Base-by-base conservation (phyloP, 2,113 vertebrate genomes). In the Labrus mixtus region DNA sequence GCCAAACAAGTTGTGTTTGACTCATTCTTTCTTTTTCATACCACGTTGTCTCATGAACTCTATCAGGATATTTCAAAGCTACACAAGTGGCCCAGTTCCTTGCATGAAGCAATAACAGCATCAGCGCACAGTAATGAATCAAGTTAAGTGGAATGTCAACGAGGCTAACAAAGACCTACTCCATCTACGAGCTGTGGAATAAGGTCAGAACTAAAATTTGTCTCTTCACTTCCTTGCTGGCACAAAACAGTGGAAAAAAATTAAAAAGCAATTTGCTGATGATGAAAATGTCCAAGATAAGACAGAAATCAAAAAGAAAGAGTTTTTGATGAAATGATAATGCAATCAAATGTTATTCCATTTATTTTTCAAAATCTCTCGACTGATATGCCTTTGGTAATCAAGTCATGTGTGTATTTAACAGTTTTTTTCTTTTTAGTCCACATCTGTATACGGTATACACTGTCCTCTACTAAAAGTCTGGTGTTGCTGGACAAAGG, bases 111-210 rank as follows among this genome's bases (percentile, higher is more conserved):
- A 36, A 88, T 88, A 87, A 89, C 78, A 80, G 87, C 82, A 43
- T 86, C 85, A 62, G 77, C 67, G 71, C 51, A 19, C 80, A 83
- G 81, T 92, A 93, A 93, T 93, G 91, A 90, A 93, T 93, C 91
- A 91, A 90, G 91, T 94, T 89, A 90, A 91, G 86, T 93, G 89
- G 86, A 92, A 91, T 91, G 89, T 92, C 91, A 92, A 86, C 84
- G 65, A 62, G 75, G 75, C 70, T 86, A 91, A 93, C 90, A 85
- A 73, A 87, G 83, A 68, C 78, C 82, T 84, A 79, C 84, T 88
- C 90, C 90, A 91, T 78, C 84, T 85, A 88, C 76, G 77, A 89
- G 90, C 29, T 33, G 92, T 90, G 76, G 75, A 91, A 89, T 83
- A 89, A 70, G 81, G 88, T 76, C 80, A 80, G 72, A 78, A 68